Percentiles rank a stretch among this genome's conserved stretches.
phyloP scores from a whole-genome alignment of 2,888 invertebrate species.

The Agonopterix alstromeriana region DNA sequence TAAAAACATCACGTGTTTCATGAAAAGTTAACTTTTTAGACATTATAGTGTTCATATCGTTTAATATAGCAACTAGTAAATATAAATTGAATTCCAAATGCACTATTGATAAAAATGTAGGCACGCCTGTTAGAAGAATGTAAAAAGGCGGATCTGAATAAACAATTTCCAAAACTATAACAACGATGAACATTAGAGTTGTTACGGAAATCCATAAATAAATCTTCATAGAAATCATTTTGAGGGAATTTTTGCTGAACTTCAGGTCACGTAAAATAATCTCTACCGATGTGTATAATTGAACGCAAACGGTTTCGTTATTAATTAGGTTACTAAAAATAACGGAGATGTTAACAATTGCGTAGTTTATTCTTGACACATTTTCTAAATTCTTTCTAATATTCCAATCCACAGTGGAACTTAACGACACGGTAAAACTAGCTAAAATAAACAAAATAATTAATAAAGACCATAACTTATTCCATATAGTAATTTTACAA shows the following conservation, averaged over 20 bases:
- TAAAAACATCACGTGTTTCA: slow-evolving; percentile 4
- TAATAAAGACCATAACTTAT: slow-evolving; percentile 24
- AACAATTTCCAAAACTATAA: slow-evolving; percentile 28
- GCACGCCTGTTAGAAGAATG: slow-evolving; percentile 30
- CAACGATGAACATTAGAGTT: slow-evolving; percentile 15
- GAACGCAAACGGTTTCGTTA: slow-evolving; percentile 15
- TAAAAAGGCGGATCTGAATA: slow-evolving; percentile 22
- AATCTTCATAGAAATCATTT: slow-evolving; percentile 31
- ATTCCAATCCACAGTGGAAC: slow-evolving; percentile 11
- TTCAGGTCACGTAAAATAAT: slow-evolving; percentile 18
- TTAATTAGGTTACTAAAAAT: slow-evolving; percentile 19
- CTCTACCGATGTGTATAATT: slow-evolving; percentile 23
- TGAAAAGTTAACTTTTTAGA: slow-evolving; percentile 11
- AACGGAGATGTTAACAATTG: slow-evolving; percentile 22
- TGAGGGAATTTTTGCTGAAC: slow-evolving; percentile 18
- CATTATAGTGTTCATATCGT: slow-evolving; percentile 27
- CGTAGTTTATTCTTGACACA: slow-evolving; percentile 26
- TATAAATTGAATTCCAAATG: slow-evolving; percentile 39
- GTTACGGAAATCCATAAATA: slow-evolving; percentile 26
- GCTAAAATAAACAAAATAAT: slow-evolving; percentile 15
- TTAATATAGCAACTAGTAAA: slow-evolving; percentile 29
- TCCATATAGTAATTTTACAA: slow-evolving; percentile 5
- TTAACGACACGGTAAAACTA: slow-evolving; percentile 13
- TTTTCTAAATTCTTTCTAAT: slow-evolving; percentile 24
- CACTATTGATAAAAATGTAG: slow-evolving; percentile 29